These are phyloP conservation scores for Oegoconia quadripuncta DNA, from an alignment of 2,888 invertebrate genomes.

Conservation along the genomic window DNA sequence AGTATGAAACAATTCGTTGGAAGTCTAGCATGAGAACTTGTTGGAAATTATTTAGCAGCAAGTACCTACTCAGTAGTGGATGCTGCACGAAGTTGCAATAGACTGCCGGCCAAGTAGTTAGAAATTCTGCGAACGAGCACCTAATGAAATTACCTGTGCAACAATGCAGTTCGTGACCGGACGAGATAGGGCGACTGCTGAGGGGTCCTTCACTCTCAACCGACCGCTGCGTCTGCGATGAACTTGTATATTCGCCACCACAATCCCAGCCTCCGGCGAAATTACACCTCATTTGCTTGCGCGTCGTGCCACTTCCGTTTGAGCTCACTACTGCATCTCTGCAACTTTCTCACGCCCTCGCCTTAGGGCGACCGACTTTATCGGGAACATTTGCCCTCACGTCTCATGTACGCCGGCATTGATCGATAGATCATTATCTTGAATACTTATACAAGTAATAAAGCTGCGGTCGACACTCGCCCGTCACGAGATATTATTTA, in stretches of 20 bases:
- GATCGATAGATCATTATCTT: slow-evolving; percentile 39
- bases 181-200: slow-evolving; percentile 21
- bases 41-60: slow-evolving; percentile 19
- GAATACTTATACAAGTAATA: slow-evolving; percentile 25
- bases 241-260: slow-evolving; percentile 30
- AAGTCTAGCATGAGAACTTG: slow-evolving; percentile 14
- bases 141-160: slow-evolving; percentile 58
- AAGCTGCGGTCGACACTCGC: slow-evolving; percentile 44
- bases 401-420: slow-evolving; percentile 28
- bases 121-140: slow-evolving; percentile 27
- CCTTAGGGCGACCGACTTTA: slow-evolving; percentile 22
- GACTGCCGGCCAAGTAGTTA: neutral
- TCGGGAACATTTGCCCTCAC: slow-evolving; percentile 30
- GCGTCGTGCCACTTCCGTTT: slow-evolving; percentile 41
- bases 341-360: slow-evolving; percentile 59
- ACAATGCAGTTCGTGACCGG: slow-evolving; percentile 62
- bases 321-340: slow-evolving; percentile 28
- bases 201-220: too few species aligned
- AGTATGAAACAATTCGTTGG: too few species aligned
- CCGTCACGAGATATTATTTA: slow-evolving; percentile 37
- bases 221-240: slow-evolving; percentile 17
- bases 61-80: neutral
- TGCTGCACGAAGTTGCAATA: slow-evolving; percentile 7
- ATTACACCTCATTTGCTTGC: slow-evolving; percentile 70
- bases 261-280: slow-evolving; percentile 47